phyloP scores from a whole-genome alignment of 1,140 invertebrate genomes.

The Cotesia chilonis region DNA sequence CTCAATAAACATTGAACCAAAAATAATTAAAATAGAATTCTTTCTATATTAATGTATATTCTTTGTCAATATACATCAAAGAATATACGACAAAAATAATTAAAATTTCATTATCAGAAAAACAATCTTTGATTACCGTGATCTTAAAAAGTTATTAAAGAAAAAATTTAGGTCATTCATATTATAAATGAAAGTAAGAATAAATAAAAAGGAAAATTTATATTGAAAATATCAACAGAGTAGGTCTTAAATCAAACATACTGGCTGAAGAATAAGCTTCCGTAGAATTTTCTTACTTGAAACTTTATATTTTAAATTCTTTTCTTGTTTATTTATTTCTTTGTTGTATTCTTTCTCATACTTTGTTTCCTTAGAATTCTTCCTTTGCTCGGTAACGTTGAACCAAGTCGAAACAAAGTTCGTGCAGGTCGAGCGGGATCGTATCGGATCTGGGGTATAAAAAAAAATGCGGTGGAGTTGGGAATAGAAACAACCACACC shows the following conservation, averaged over 20 bases:
- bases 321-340: not conserved
- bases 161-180: too few relatives aligned
- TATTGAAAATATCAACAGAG: slow-evolving; percentile 27
- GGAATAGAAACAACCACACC: slow-evolving; percentile 9
- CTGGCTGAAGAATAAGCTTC: slow-evolving; percentile 24
- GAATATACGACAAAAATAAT: too few relatives aligned
- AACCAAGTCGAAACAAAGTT: slow-evolving; percentile 28
- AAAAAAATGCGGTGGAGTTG: not conserved
- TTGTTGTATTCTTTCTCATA: slow-evolving; percentile 3
- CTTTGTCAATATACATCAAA: too few relatives aligned
- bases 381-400: not conserved
- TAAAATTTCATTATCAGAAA: too few relatives aligned
- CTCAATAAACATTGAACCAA: too few relatives aligned
- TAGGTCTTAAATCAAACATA: slow-evolving; percentile 24
- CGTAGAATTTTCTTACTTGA: slow-evolving; percentile 19
- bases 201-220: not conserved
- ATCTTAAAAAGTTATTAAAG: too few relatives aligned
- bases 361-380: not conserved
- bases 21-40: too few relatives aligned
- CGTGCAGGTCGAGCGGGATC: slow-evolving; percentile 25
- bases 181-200: too few relatives aligned
- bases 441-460: slow-evolving; percentile 24
- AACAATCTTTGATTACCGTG: too few relatives aligned
- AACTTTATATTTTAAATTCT: slow-evolving; percentile 1
- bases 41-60: too few relatives aligned